Conservation (phyloP, 2,113 vertebrate species). For the Poeciliopsis prolifica region DNA sequence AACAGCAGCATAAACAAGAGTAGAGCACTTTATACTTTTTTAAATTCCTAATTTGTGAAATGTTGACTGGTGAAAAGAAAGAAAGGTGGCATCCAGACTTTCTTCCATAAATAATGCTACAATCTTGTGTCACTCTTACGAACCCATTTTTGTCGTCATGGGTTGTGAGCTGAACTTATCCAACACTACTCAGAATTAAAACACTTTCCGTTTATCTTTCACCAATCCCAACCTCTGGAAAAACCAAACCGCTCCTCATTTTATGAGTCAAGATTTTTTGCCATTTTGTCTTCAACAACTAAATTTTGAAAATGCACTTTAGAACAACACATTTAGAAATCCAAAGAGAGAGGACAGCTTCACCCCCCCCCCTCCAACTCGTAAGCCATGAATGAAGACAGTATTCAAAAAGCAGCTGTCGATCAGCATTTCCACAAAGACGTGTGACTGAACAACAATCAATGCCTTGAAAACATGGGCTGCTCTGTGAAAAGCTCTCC, state of each 20-base stretch:
- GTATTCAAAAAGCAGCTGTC: slow-evolving; percentile 54
- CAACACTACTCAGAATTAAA: slow-evolving; percentile 1
- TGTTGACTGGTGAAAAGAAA: no score
- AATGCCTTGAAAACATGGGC: slow-evolving; percentile 34
- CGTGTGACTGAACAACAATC: slow-evolving; percentile 44
- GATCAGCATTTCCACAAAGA: slow-evolving; percentile 64
- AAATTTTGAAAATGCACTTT: slow-evolving; percentile 43
- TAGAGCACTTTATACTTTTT: no score
- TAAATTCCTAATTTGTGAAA: no score
- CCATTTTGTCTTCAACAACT: slow-evolving; percentile 39
- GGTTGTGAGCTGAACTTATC: not conserved
- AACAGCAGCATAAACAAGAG: no score
- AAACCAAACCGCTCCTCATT: slow-evolving; percentile 34
- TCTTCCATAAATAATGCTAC: not conserved
- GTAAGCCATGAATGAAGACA: slow-evolving; percentile 46
- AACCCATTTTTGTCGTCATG: not conserved
- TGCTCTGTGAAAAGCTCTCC: slow-evolving; percentile 58
- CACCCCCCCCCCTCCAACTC: slow-evolving; percentile 30
- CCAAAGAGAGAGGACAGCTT: slow-evolving; percentile 25
- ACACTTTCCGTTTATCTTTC: slow-evolving; percentile 23
- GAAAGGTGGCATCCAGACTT: not conserved
- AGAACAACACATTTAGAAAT: slow-evolving; percentile 45
- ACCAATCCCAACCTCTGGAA: slow-evolving; percentile 35
- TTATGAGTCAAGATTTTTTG: slow-evolving; percentile 23
- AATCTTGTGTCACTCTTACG: not conserved